These are phyloP conservation scores for Ericerus pela DNA, from an alignment of 1,140 invertebrate genomes.

Conservation along the genomic window DNA sequence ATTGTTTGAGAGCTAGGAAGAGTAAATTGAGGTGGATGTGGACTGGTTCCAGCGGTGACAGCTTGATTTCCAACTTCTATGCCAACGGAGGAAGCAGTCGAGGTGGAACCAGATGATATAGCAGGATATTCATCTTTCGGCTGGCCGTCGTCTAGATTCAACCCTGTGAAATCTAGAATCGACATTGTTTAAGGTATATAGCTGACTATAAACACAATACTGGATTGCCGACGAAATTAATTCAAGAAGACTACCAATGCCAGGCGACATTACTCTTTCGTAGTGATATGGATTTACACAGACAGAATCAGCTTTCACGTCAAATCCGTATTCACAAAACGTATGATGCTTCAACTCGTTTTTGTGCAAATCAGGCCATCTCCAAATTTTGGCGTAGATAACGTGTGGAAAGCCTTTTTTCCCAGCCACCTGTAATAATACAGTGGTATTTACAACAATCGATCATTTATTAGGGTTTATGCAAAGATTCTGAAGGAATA, in stretches of 20 bases:
- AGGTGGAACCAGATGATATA: conserved; percentile 39
- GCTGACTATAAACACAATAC: background rate
- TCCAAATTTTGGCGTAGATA: conserved; percentile 93
- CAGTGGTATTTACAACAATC: conserved; percentile 17
- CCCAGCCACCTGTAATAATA: conserved; percentile 60
- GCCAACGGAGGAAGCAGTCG: conserved; percentile 31
- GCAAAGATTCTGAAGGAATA: too few species aligned
- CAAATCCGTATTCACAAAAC: conserved; percentile 84
- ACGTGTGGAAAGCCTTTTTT: conserved; percentile 98
- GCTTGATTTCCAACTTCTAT: conserved; percentile 71
- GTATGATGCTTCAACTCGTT: conserved; percentile 95
- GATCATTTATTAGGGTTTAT: too few species aligned
- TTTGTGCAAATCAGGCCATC: conserved; percentile 96
- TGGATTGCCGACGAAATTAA: background rate
- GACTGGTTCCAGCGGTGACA: conserved; percentile 41
- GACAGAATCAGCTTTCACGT: conserved; percentile 84
- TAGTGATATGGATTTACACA: conserved; percentile 99
- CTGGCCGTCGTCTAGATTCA: conserved; percentile 61
- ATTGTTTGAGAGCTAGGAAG: background rate
- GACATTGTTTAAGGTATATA: background rate
- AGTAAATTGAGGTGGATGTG: background rate
- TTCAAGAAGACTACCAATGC: conserved; percentile 47
- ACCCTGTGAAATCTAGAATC: conserved; percentile 59
- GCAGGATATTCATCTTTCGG: conserved; percentile 70
- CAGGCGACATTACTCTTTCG: conserved; percentile 88